Conservation (phyloP, 2,113 vertebrate species). For the Phylloscopus trochilus region DNA sequence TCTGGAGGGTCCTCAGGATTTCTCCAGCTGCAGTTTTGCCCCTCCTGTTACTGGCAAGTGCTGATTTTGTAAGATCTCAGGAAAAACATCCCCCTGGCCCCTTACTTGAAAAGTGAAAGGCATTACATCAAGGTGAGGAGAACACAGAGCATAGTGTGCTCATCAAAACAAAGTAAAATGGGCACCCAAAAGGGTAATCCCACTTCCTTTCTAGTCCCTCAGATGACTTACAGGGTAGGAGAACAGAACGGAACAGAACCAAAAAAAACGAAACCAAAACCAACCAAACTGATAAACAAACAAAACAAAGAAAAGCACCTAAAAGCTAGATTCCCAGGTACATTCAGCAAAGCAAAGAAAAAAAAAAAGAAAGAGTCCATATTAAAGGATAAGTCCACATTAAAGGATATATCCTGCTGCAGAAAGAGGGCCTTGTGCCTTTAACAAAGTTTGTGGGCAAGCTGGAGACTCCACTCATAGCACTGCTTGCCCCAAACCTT, state of each 20-base stretch:
- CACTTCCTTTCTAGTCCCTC: neutral
- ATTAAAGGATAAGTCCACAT: neutral
- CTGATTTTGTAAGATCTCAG: neutral
- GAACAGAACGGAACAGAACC: neutral
- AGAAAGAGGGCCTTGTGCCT: neutral
- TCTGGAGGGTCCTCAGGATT: neutral
- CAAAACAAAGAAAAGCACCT: neutral
- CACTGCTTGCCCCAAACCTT: neutral
- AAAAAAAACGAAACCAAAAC: neutral
- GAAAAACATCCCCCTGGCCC: neutral
- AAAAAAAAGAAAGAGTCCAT: neutral
- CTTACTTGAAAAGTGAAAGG: fast-evolving
- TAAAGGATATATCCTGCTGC: neutral
- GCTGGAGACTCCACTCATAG: neutral
- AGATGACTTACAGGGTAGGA: neutral
- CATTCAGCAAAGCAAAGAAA: neutral
- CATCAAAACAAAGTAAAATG: neutral
- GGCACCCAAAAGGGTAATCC: neutral
- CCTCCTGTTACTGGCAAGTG: neutral
- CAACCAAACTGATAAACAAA: neutral
- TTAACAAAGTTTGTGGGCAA: neutral
- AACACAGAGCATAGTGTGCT: neutral
- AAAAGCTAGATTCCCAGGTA: neutral
- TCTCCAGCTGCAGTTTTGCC: neutral
- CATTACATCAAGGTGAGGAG: neutral